A percentile compares a stretch with the other conserved stretches of the same genome.
phyloP scores from a whole-genome alignment of 2,113 vertebrate species.

The Coturnix japonica region DNA sequence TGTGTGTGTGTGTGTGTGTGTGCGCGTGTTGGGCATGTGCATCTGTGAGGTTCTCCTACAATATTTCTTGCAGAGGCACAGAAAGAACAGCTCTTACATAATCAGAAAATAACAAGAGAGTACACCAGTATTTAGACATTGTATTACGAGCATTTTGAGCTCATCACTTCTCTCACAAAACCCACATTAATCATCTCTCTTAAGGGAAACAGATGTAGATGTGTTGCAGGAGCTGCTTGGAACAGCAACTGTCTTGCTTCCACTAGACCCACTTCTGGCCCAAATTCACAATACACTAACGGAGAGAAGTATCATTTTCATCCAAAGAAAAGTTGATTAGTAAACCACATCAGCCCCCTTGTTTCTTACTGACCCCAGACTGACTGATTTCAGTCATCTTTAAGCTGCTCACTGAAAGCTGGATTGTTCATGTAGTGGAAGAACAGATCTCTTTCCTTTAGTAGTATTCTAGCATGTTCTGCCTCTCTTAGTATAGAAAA shows the following conservation, averaged over 20 bases:
- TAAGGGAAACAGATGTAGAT: background rate
- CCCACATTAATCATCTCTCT: background rate
- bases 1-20: background rate
- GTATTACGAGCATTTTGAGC: background rate
- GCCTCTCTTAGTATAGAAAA: background rate
- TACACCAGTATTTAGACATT: background rate
- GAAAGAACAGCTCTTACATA: background rate
- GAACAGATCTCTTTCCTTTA: background rate
- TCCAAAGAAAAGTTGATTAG: background rate
- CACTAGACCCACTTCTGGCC: background rate
- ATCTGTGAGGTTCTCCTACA: background rate
- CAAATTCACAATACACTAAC: background rate
- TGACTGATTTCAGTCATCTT: background rate
- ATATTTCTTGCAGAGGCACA: background rate
- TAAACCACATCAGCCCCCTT: background rate
- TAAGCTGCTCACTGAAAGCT: background rate
- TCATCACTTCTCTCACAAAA: background rate
- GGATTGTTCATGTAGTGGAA: background rate
- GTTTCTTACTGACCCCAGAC: background rate
- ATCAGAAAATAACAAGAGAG: background rate
- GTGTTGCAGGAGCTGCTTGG: background rate
- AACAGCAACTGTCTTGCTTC: background rate
- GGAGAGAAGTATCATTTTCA: background rate
- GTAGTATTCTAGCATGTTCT: background rate
- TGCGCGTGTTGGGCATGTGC: background rate